These are phyloP conservation scores for Caiman crocodilus DNA, from an alignment of 2,797 vertebrate species.

Conservation along the genomic window DNA sequence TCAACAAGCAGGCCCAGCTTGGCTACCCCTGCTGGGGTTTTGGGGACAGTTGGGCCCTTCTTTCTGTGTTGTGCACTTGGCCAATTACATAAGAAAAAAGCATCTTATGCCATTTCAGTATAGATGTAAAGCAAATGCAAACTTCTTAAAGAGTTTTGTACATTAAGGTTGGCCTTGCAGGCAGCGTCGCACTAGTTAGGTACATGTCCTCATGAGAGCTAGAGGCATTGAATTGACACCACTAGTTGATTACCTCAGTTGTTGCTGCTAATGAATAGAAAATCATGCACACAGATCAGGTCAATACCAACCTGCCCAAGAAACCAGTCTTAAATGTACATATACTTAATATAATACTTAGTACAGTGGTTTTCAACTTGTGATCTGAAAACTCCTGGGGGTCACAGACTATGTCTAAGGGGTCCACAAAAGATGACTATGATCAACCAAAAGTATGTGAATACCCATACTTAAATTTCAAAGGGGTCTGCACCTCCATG, in stretches of 20 bases:
- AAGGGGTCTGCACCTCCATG: no score
- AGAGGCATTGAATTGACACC: neutral
- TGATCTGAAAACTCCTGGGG: no score
- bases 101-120: neutral
- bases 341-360: neutral
- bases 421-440: no score
- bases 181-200: neutral
- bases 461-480: no score
- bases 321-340: neutral
- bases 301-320: neutral
- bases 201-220: neutral
- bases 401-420: no score
- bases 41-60: neutral
- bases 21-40: no score
- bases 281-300: neutral
- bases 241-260: neutral
- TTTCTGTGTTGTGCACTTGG: constrained; percentile 28
- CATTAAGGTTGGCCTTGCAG: constrained; percentile 1
- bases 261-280: neutral
- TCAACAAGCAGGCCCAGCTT: no score
- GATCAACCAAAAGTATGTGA: no score
- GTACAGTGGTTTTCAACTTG: no score
- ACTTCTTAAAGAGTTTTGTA: neutral
- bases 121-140: neutral
- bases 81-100: neutral